Conservation (phyloP, 2,888 invertebrate species). For the Drosophila imparisetae region DNA sequence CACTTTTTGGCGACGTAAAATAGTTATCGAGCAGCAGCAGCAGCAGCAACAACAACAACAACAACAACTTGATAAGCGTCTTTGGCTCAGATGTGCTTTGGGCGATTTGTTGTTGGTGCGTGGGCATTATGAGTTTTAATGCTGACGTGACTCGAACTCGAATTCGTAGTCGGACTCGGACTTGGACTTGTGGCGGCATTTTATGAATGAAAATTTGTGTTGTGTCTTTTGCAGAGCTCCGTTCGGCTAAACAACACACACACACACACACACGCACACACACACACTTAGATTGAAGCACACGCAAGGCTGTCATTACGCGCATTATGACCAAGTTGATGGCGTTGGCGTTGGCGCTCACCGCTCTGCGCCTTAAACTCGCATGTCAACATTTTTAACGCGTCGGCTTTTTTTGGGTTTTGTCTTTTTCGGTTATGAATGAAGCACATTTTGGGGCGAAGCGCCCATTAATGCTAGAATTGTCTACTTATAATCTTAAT, state of each 20-base stretch:
- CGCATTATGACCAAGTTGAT: conserved; percentile 53
- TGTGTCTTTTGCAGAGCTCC: neutral
- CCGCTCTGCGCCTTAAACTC: conserved; percentile 20
- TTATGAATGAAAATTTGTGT: conserved; percentile 70
- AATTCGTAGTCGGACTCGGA: neutral
- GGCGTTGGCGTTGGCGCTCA: conserved; percentile 60
- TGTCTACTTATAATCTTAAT: conserved; percentile 11
- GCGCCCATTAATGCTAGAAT: conserved; percentile 23
- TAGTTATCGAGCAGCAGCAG: conserved; percentile 2
- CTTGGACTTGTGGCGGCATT: conserved; percentile 57
- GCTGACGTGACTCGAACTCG: conserved; percentile 49
- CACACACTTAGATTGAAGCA: conserved; percentile 23
- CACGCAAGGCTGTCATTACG: conserved; percentile 75
- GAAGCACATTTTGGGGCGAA: conserved; percentile 20
- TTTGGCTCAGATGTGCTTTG: conserved; percentile 34
- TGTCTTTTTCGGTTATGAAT: conserved; percentile 48
- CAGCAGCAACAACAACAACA: conserved; percentile 25
- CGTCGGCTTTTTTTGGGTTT: conserved; percentile 3
- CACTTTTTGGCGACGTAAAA: conserved; percentile 27
- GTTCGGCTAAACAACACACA: neutral
- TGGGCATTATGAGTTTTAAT: conserved; percentile 50
- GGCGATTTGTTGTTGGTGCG: conserved; percentile 38
- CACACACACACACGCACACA: neutral
- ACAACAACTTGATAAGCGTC: conserved; percentile 66
- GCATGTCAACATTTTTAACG: conserved; percentile 30